Percentiles rank a stretch among this genome's conserved stretches.
Evolutionary conservation across 53 echinoderm and acorn worm species (phyloP).

Genomic region (Hippasteria phrygiana): DNA sequence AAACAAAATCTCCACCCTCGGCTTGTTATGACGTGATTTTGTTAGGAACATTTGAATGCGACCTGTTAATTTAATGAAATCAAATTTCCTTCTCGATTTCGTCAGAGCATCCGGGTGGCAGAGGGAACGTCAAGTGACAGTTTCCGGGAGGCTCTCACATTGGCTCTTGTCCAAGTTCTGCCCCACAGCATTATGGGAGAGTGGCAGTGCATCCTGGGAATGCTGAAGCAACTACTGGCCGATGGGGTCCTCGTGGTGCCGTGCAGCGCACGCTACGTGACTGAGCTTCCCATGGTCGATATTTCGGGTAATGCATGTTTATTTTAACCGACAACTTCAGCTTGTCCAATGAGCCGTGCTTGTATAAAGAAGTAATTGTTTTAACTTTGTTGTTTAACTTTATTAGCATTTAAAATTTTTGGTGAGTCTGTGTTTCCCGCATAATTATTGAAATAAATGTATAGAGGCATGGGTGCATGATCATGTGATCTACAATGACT

Average conservation of each 20-base stretch:
- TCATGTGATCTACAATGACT: too few relatives aligned
- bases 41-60: not conserved
- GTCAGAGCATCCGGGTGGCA: conserved; percentile 9
- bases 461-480: too few relatives aligned
- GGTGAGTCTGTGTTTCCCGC: too few relatives aligned
- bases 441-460: too few relatives aligned
- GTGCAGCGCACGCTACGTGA: conserved; percentile 31
- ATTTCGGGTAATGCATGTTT: conserved; percentile 27
- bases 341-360: too few relatives aligned
- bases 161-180: conserved; percentile 42
- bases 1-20: too few relatives aligned
- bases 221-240: conserved; percentile 29
- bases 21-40: too few relatives aligned
- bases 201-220: conserved; percentile 57
- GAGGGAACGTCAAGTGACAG: not conserved
- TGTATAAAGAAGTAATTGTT: too few relatives aligned
- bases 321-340: not conserved
- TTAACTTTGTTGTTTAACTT: too few relatives aligned
- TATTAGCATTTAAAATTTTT: too few relatives aligned
- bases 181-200: conserved; percentile 68
- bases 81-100: not conserved
- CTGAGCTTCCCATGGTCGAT: conserved; percentile 42
- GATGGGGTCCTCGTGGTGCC: conserved; percentile 36
- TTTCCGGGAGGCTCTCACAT: conserved; percentile 35
- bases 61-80: not conserved